These are phyloP conservation scores for Nilaparvata lugens DNA, from an alignment of 1,140 invertebrate species.

Conservation along the genomic window DNA sequence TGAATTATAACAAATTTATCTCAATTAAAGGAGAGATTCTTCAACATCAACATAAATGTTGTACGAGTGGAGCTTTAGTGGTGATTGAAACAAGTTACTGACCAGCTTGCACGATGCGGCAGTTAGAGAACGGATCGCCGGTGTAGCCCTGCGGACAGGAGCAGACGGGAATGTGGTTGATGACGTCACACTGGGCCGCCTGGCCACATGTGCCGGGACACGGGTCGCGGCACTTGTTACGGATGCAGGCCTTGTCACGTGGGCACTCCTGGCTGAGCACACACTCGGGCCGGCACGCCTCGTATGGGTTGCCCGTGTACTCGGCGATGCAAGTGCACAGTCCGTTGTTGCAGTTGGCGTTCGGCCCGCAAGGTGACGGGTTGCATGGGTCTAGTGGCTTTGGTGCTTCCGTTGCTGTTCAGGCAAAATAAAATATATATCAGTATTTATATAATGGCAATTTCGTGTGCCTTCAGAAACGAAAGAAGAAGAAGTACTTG, in stretches of 20 bases:
- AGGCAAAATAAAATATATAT: too few species aligned
- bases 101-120: conserved; percentile 36
- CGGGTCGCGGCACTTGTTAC: conserved; percentile 61
- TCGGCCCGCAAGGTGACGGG: conserved; percentile 58
- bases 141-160: conserved; percentile 52
- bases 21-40: conserved; percentile 26
- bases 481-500: too few species aligned
- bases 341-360: conserved; percentile 45
- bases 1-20: too few species aligned
- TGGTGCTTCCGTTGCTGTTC: conserved; percentile 20
- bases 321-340: conserved; percentile 54
- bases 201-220: conserved; percentile 63
- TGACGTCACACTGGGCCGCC: conserved; percentile 56
- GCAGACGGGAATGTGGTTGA: conserved; percentile 62
- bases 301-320: conserved; percentile 55
- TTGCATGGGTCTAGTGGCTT: conserved; percentile 40
- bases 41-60: neutral
- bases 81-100: neutral
- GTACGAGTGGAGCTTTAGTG: too few species aligned
- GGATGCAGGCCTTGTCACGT: conserved; percentile 52
- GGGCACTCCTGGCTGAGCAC: conserved; percentile 55
- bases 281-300: conserved; percentile 61
- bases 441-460: too few species aligned
- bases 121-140: conserved; percentile 58
- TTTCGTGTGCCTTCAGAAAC: too few species aligned